Conservation (phyloP, 2,113 vertebrate species). For the Gadus chalcogrammus region DNA sequence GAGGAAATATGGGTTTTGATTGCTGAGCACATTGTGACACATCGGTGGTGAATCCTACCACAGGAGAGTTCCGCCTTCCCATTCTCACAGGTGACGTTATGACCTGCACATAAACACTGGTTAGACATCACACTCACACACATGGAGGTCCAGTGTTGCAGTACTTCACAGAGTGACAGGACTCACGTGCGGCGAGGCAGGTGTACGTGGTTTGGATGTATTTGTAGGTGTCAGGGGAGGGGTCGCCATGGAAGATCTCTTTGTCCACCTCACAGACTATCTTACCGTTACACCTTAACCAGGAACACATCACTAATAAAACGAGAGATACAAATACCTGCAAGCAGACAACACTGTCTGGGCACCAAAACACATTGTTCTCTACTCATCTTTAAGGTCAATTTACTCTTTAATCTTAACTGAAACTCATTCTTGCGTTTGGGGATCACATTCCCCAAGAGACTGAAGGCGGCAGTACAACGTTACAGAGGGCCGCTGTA, state of each 20-base stretch:
- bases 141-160: neutral
- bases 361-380: neutral
- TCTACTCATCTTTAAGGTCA: neutral
- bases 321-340: no score
- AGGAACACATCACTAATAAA: neutral
- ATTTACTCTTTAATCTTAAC: neutral
- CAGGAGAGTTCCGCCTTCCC: no score
- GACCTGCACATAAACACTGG: no score
- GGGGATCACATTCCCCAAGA: neutral
- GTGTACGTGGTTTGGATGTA: neutral
- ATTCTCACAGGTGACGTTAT: no score
- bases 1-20: no score
- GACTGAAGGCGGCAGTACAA: neutral
- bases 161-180: neutral
- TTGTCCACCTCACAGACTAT: neutral
- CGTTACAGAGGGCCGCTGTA: neutral
- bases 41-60: no score
- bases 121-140: no score
- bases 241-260: neutral
- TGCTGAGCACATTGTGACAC: no score
- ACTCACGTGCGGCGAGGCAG: slow-evolving; percentile 1
- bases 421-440: neutral
- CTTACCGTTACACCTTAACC: neutral
- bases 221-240: neutral
- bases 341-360: neutral